Percentiles rank a stretch among this genome's conserved stretches.
Conservation (phyloP, 2,113 vertebrate species). For the Centropus unirufus region DNA sequence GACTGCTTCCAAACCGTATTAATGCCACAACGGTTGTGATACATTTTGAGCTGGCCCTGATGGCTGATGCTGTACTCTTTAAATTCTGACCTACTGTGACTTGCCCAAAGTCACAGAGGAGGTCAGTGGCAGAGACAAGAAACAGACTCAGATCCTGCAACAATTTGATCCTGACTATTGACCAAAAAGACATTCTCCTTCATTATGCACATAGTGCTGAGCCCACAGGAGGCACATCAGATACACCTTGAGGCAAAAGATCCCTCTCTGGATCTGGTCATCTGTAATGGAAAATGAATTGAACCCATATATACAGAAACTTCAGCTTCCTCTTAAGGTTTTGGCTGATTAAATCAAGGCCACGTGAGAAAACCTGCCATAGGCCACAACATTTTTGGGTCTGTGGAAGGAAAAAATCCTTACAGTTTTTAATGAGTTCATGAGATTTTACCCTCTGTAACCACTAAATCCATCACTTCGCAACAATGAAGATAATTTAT, state of each 20-base stretch:
- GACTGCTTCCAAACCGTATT: neutral
- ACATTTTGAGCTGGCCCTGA: neutral
- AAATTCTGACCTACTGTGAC: neutral
- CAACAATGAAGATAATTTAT: slow-evolving; percentile 72
- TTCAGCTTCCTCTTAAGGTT: slow-evolving; percentile 9
- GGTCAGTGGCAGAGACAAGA: neutral
- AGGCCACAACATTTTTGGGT: slow-evolving; percentile 29
- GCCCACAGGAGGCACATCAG: neutral
- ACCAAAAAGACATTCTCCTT: neutral
- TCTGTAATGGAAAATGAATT: neutral
- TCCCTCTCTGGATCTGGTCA: neutral
- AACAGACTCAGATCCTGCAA: neutral
- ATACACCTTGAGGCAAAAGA: neutral
- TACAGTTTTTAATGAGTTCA: slow-evolving; percentile 57
- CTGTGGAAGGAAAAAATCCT: slow-evolving; percentile 22
- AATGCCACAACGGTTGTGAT: neutral
- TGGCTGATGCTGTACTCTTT: neutral
- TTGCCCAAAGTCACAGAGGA: neutral
- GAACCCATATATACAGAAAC: neutral
- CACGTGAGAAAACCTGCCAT: slow-evolving; percentile 3
- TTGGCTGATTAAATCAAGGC: slow-evolving; percentile 50
- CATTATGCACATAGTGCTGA: neutral
- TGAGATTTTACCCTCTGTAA: slow-evolving; percentile 63
- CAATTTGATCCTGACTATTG: neutral
- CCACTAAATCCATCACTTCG: slow-evolving; percentile 64